Base-by-base conservation (phyloP, 2,888 invertebrate species). In the Drosophila pseudotalamancana region DNA sequence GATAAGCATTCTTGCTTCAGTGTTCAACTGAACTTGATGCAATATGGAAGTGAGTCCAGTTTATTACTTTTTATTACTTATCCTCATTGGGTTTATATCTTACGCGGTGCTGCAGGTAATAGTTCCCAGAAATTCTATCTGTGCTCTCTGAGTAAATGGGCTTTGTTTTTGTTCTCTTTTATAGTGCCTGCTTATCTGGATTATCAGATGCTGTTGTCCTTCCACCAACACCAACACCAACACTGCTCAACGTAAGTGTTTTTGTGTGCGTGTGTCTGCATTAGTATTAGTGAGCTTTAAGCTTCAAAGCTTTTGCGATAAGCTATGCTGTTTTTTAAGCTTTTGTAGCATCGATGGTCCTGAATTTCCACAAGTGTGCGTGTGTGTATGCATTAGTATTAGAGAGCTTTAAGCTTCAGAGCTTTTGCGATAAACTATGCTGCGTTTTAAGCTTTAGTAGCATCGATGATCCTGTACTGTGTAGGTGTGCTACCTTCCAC, bases 161-260 rank as follows among this genome's bases (percentile, higher is more conserved):
- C 16, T 35, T 14, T 6, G 3, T 11, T 21, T 37, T 45, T 16
- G n/a, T 11, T 46, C 45, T 9, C 9, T 9, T 21, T 42, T 32
- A 32, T 73, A 79, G 84, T 83, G 65, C 6, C 45, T 54, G 16
- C 19, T 77, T 31, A 60, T 79, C 32, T 83, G 65, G 65, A 43
- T 78, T 16, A 3, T 49, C 8, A 54, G 45, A 19, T 72, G 57
- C 32, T 71, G 45, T 48, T 68, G 56, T 64, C 14, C 54, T 8
- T 3, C 21, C 21, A 0, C 16, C 1, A 29, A 8, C 16, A 19
- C 5, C 11, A 39, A 29, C 59, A 18, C 12, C 32, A 32, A n/a
- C 32, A 57, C 18, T 27, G 21, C 14, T 0, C 62, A 18, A 21
- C 32, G 69, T 69, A 59, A 69, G 69, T 69, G 8, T 29, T 9